phyloP scores from a whole-genome alignment of 2,888 invertebrate genomes.

The Sinotaia quadrata region DNA sequence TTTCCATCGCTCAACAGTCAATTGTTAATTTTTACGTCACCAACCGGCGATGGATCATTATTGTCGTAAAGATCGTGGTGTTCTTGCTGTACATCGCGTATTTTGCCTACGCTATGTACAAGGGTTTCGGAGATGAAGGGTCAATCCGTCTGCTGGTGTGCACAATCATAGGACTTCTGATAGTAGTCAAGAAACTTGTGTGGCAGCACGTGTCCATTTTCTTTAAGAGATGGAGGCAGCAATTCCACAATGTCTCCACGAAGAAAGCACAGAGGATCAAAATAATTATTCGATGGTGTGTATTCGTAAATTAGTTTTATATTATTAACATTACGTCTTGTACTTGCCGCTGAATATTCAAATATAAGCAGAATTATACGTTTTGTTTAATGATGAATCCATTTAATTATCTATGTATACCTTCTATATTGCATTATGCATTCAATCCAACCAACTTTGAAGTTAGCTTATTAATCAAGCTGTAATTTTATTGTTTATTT shows the following conservation, averaged over 20 bases:
- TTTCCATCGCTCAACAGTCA: slow-evolving; percentile 12
- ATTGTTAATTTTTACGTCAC: slow-evolving; percentile 7
- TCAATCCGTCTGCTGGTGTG: slow-evolving; percentile 59
- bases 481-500: too few relatives aligned
- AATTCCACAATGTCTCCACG: neutral
- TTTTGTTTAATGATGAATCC: too few relatives aligned
- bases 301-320: neutral
- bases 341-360: too few relatives aligned
- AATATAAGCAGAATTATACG: too few relatives aligned
- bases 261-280: neutral
- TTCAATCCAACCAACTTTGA: too few relatives aligned
- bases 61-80: slow-evolving; percentile 20
- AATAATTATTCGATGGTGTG: slow-evolving; percentile 8
- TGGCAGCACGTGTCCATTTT: neutral
- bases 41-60: slow-evolving; percentile 25
- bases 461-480: too few relatives aligned
- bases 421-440: too few relatives aligned
- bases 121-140: slow-evolving; percentile 56
- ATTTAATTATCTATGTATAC: too few relatives aligned
- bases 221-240: neutral
- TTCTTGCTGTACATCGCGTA: slow-evolving; percentile 53
- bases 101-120: slow-evolving; percentile 59
- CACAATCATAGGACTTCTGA: slow-evolving; percentile 45
- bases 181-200: slow-evolving; percentile 10
- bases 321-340: too few relatives aligned